A percentile compares a stretch with the other conserved stretches of the same genome.
phyloP scores from a whole-genome alignment of 2,113 vertebrate genomes.

The Perognathus longimembris region DNA sequence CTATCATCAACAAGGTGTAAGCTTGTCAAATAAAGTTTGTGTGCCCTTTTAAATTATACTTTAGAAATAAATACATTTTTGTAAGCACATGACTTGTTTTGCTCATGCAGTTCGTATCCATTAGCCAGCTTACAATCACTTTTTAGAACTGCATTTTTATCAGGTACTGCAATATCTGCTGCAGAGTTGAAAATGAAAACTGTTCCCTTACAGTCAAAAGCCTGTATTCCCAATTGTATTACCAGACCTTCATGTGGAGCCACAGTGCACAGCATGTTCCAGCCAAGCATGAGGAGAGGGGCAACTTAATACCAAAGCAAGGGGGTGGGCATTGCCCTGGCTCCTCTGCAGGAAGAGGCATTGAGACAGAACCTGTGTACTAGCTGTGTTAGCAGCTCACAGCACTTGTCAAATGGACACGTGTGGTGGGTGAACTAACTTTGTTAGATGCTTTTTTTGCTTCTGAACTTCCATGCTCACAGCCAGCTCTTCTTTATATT shows the following conservation, averaged over 20 bases:
- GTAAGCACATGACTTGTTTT: conserved; percentile 37
- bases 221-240: background rate
- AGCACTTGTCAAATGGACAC: rapidly evolving
- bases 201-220: background rate
- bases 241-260: background rate
- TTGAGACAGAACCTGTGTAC: background rate
- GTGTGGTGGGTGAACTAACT: too few relatives aligned
- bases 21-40: conserved; percentile 39
- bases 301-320: background rate
- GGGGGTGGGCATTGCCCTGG: rapidly evolving
- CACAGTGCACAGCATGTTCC: background rate
- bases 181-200: background rate
- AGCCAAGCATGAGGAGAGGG: background rate
- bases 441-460: background rate
- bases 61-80: conserved; percentile 46
- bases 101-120: background rate
- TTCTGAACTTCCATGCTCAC: background rate
- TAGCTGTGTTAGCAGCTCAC: background rate
- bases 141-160: conserved; percentile 16
- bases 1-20: background rate
- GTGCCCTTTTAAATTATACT: conserved; percentile 56
- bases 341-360: background rate
- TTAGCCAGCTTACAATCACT: conserved; percentile 18
- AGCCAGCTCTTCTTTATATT: background rate
- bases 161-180: background rate